phyloP scores from a whole-genome alignment of 2,113 vertebrate genomes.

The Charadrius vociferus region DNA sequence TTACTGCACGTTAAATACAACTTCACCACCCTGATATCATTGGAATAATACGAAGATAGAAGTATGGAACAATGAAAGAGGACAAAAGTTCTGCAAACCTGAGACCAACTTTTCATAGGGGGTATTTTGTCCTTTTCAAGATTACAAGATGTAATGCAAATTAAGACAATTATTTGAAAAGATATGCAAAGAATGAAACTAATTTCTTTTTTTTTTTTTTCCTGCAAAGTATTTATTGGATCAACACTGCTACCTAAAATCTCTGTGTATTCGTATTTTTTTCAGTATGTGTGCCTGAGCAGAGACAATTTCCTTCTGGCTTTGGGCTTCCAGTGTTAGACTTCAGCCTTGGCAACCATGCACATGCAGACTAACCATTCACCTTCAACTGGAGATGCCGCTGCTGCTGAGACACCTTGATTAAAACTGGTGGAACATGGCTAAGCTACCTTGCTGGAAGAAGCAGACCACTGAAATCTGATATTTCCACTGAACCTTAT shows the following conservation, averaged over 20 bases:
- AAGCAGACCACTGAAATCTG: background rate
- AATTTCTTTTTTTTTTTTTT: background rate
- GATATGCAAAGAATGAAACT: background rate
- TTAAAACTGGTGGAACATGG: background rate
- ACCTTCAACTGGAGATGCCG: background rate
- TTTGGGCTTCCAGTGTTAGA: background rate
- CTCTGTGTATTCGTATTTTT: background rate
- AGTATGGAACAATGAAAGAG: background rate
- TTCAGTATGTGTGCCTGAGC: background rate
- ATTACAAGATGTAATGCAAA: background rate
- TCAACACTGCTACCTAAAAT: background rate
- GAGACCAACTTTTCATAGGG: background rate
- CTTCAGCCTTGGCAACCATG: background rate
- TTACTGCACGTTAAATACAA: background rate
- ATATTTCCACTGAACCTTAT: background rate
- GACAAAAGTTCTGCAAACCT: background rate
- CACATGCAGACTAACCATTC: accelerated
- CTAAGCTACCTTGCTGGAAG: background rate
- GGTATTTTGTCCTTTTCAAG: background rate
- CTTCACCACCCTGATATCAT: background rate
- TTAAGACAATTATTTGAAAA: background rate
- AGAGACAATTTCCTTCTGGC: background rate
- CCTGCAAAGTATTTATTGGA: background rate
- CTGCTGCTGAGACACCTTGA: background rate
- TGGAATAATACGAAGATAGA: background rate